These are phyloP conservation scores for Rhynchomys soricoides DNA, from an alignment of 2,113 vertebrate species.

Conservation along the genomic window DNA sequence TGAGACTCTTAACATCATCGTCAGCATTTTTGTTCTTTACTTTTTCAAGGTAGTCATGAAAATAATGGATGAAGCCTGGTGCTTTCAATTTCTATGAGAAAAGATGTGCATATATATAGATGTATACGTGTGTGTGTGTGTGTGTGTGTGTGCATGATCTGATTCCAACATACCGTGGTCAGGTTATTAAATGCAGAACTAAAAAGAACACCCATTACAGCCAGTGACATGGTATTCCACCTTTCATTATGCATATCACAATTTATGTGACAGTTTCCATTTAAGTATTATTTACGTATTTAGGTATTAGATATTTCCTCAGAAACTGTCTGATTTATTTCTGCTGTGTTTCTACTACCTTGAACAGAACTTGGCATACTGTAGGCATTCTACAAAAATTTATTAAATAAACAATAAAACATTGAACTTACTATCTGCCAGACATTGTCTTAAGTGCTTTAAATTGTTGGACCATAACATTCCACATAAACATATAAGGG, in stretches of 20 bases:
- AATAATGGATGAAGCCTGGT: not conserved
- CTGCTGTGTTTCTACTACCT: not conserved
- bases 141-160: too few relatives aligned
- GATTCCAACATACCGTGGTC: not conserved
- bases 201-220: not conserved
- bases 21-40: not conserved
- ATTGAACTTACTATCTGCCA: not conserved
- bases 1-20: not conserved
- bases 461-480: not conserved
- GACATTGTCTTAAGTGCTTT: not conserved
- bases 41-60: not conserved
- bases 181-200: not conserved
- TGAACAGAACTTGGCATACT: not conserved
- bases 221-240: not conserved
- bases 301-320: not conserved
- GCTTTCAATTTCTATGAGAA: not conserved
- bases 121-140: too few relatives aligned
- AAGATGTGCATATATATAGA: too few relatives aligned
- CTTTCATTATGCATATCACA: not conserved
- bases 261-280: not conserved
- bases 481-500: not conserved
- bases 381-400: not conserved
- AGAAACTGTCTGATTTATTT: not conserved
- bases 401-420: conserved; percentile 22
- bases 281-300: not conserved